Evolutionary conservation across 2,797 vertebrate species (phyloP).

Genomic region (Premnoplex brunnescens): DNA sequence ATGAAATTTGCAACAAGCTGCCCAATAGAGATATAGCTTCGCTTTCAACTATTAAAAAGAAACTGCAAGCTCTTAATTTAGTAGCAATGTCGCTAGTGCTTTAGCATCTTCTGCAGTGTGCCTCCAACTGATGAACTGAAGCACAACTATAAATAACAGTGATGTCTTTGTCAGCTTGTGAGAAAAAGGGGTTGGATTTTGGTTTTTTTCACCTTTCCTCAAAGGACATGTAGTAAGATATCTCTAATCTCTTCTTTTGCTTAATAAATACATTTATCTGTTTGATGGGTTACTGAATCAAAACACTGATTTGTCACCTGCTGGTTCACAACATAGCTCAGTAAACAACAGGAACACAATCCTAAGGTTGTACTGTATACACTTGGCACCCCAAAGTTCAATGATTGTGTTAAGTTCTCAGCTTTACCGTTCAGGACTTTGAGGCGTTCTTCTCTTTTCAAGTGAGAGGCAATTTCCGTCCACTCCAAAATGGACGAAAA

Average conservation of each 20-base stretch:
- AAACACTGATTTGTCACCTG: background rate
- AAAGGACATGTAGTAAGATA: background rate
- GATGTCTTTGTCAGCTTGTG: slow-evolving; percentile 45
- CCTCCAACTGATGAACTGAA: slow-evolving; percentile 47
- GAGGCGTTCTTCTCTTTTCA: background rate
- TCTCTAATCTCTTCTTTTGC: background rate
- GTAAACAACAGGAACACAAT: background rate
- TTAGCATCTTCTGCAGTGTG: slow-evolving; percentile 18
- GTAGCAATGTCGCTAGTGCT: slow-evolving; percentile 10
- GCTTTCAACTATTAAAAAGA: slow-evolving; percentile 28
- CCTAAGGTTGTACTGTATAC: background rate
- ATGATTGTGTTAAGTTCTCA: background rate
- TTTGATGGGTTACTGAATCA: background rate
- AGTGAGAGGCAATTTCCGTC: background rate
- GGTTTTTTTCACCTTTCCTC: background rate
- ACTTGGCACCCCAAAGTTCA: background rate
- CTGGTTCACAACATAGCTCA: background rate
- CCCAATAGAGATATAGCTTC: background rate
- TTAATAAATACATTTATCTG: background rate
- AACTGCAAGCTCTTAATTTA: slow-evolving; percentile 45
- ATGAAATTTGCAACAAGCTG: background rate
- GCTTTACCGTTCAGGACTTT: background rate
- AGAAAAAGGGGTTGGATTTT: slow-evolving; percentile 21
- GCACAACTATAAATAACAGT: slow-evolving; percentile 47
- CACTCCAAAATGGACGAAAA: background rate